A percentile compares a stretch with the other conserved stretches of the same genome.
Evolutionary conservation across 1,140 invertebrate species (phyloP).

Genomic region (Lepidurus couesii): DNA sequence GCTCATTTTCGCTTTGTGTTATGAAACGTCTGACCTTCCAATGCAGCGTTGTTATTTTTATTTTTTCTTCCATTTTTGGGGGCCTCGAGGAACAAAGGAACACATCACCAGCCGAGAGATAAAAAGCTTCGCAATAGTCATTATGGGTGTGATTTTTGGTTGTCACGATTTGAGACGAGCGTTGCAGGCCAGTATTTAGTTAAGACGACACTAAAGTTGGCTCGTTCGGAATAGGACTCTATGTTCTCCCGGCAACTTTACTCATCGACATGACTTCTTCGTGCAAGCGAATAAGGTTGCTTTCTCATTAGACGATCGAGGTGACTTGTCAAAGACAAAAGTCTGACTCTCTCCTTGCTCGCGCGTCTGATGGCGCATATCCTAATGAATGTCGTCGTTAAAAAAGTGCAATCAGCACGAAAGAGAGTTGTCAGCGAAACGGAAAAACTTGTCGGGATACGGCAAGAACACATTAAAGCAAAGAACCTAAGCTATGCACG

Average conservation of each 20-base stretch:
- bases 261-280: constrained; percentile 7
- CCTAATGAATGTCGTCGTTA: constrained; percentile 22
- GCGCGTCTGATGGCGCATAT: constrained; percentile 17
- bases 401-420: constrained; percentile 19
- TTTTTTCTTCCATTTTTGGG: background rate
- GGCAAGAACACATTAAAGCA: background rate
- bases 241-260: background rate
- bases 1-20: background rate
- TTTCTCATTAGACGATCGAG: constrained; percentile 18
- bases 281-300: background rate
- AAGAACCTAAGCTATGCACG: constrained; percentile 14
- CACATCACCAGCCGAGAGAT: background rate
- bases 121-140: background rate
- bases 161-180: background rate
- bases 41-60: background rate
- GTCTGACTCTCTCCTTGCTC: background rate
- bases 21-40: background rate
- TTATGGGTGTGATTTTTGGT: constrained; percentile 19
- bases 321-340: constrained; percentile 13
- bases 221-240: background rate
- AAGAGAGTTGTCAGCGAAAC: constrained; percentile 16
- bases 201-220: background rate
- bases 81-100: background rate
- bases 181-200: background rate
- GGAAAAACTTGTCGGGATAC: constrained; percentile 10